Evolutionary conservation across 2,113 vertebrate genomes (phyloP).

Genomic region (Stictonetta naevosa): DNA sequence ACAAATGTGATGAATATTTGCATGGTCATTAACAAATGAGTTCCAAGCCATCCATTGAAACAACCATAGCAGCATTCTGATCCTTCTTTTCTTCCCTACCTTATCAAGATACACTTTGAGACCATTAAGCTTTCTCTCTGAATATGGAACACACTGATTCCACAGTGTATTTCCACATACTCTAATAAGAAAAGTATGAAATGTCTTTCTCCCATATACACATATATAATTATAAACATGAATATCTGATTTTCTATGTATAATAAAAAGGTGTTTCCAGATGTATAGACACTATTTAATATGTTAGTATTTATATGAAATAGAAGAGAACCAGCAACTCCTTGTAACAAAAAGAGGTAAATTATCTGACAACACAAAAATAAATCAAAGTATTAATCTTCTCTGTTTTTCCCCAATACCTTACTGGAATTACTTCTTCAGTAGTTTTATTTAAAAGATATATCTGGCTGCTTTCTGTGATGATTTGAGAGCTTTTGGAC

Average conservation of each 20-base stretch:
- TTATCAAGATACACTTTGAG: background rate
- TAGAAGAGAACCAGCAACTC: background rate
- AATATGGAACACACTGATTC: background rate
- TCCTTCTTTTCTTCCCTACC: background rate
- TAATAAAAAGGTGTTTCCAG: background rate
- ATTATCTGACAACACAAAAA: background rate
- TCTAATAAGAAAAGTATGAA: background rate
- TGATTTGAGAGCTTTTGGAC: background rate
- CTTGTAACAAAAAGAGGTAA: background rate
- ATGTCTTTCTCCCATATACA: background rate
- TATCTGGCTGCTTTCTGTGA: background rate
- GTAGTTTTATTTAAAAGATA: background rate
- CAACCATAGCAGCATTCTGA: background rate
- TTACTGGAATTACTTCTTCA: background rate
- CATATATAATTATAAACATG: fast-evolving
- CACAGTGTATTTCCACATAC: background rate
- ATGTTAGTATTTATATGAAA: background rate
- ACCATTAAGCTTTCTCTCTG: background rate
- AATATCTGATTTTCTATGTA: background rate
- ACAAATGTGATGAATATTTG: constrained; percentile 55
- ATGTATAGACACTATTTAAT: background rate
- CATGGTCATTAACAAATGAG: constrained; percentile 53
- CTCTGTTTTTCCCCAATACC: background rate
- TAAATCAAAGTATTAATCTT: background rate
- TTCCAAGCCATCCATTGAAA: constrained; percentile 49